These are phyloP conservation scores for Oncorhynchus kisutch DNA, from an alignment of 2,113 vertebrate genomes.

Conservation along the genomic window DNA sequence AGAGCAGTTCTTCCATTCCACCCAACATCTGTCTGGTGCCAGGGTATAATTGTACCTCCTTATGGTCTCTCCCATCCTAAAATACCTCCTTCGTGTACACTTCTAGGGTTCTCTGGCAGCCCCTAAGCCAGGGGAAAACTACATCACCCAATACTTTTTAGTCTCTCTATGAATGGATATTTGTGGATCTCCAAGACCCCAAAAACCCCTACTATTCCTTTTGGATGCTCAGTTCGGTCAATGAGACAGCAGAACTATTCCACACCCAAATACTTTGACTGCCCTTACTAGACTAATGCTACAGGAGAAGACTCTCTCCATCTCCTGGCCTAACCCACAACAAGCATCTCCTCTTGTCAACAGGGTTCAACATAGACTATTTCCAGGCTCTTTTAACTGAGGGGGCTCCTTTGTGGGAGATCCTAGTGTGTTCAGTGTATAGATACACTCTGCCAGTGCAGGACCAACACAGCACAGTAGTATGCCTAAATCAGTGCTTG, in stretches of 20 bases:
- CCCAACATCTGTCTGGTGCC: conserved; percentile 45
- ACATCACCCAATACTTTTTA: conserved; percentile 52
- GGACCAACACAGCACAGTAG: neutral
- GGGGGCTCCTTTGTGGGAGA: neutral
- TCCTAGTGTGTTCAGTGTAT: conserved; percentile 1
- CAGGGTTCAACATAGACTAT: neutral
- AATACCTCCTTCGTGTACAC: conserved; percentile 48
- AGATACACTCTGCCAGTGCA: neutral
- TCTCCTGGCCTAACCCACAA: neutral
- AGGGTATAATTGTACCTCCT: conserved; percentile 58
- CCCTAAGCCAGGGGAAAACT: conserved; percentile 8
- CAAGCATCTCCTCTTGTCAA: neutral
- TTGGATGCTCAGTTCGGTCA: neutral
- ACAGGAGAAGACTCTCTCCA: neutral
- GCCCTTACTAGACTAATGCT: neutral
- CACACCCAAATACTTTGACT: conserved; percentile 4
- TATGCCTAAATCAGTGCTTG: neutral
- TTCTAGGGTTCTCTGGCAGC: conserved; percentile 32
- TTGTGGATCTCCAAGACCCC: neutral
- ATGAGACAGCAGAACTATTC: conserved; percentile 25
- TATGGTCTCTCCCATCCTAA: conserved; percentile 41
- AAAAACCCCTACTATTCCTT: conserved; percentile 40
- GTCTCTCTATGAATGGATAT: conserved; percentile 20
- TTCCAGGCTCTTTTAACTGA: neutral
- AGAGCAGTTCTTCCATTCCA: conserved; percentile 26